These are phyloP conservation scores for Sinhomidia bicolor DNA, from an alignment of 2,888 invertebrate genomes.

Conservation along the genomic window DNA sequence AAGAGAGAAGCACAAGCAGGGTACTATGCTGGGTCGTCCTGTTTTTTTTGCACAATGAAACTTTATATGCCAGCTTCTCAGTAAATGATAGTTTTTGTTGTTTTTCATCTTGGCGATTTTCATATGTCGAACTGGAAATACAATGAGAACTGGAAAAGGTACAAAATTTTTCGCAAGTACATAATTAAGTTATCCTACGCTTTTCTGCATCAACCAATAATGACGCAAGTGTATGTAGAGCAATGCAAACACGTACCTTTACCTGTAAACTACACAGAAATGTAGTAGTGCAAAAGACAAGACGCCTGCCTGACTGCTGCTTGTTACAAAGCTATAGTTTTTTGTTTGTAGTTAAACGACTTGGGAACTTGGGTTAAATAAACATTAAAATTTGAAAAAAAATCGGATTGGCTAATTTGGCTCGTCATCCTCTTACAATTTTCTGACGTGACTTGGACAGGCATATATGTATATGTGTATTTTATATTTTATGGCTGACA, in stretches of 20 bases:
- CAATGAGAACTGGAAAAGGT: slow-evolving; percentile 50
- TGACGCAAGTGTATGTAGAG: slow-evolving; percentile 39
- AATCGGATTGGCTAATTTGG: neutral
- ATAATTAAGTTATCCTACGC: slow-evolving; percentile 35
- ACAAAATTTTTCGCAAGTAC: slow-evolving; percentile 27
- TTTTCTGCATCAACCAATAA: neutral
- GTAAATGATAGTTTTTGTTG: neutral
- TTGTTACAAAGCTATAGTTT: neutral
- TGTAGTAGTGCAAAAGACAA: neutral
- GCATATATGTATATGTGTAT: too few species aligned
- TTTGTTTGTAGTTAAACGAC: too few species aligned
- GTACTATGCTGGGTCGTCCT: too few species aligned
- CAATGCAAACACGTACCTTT: neutral
- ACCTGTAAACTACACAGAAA: neutral
- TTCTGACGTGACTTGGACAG: neutral
- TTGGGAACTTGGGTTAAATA: neutral
- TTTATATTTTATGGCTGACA: too few species aligned
- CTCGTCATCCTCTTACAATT: neutral
- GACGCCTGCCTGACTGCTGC: neutral
- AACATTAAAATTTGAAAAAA: neutral
- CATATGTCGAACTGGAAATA: neutral
- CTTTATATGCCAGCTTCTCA: neutral
- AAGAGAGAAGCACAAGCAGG: neutral
- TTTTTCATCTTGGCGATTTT: neutral
- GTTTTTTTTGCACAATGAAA: slow-evolving; percentile 26